A percentile compares a stretch with the other conserved stretches of the same genome.
Evolutionary conservation across 2,797 vertebrate genomes (phyloP).

Genomic region (Fistularia tabacaria): DNA sequence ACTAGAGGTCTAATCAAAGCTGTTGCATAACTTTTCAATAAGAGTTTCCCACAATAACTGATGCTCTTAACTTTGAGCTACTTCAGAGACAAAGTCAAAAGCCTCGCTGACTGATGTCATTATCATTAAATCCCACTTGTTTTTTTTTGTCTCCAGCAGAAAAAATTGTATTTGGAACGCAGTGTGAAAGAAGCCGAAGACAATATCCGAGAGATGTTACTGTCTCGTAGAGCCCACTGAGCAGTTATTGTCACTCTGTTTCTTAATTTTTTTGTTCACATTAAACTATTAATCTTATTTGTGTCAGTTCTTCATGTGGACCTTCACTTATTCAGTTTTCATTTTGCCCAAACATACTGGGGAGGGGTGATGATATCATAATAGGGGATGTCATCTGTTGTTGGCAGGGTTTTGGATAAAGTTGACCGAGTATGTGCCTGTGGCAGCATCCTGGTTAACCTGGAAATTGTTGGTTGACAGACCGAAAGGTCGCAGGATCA

Average conservation of each 20-base stretch:
- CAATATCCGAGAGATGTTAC: conserved; percentile 95
- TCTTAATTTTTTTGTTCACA: not conserved
- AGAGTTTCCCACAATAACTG: too few relatives aligned
- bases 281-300: conserved; percentile 19
- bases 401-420: conserved; percentile 88
- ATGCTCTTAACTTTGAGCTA: too few relatives aligned
- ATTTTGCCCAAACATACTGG: not conserved
- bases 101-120: too few relatives aligned
- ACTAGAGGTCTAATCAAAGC: too few relatives aligned
- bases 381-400: conserved; percentile 25
- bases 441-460: conserved; percentile 86
- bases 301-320: not conserved
- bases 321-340: not conserved
- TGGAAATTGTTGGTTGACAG: conserved; percentile 97
- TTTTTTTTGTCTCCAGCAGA: conserved; percentile 78
- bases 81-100: too few relatives aligned
- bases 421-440: conserved; percentile 93
- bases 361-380: conserved; percentile 13
- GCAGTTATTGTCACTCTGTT: too few relatives aligned
- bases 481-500: conserved; percentile 92
- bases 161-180: conserved; percentile 92
- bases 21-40: too few relatives aligned
- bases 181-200: conserved; percentile 96
- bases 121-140: not conserved
- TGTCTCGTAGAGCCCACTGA: conserved; percentile 87